A percentile compares a stretch with the other conserved stretches of the same genome.
phyloP scores from a whole-genome alignment of 2,113 vertebrate species.

The Zosterops borbonicus region DNA sequence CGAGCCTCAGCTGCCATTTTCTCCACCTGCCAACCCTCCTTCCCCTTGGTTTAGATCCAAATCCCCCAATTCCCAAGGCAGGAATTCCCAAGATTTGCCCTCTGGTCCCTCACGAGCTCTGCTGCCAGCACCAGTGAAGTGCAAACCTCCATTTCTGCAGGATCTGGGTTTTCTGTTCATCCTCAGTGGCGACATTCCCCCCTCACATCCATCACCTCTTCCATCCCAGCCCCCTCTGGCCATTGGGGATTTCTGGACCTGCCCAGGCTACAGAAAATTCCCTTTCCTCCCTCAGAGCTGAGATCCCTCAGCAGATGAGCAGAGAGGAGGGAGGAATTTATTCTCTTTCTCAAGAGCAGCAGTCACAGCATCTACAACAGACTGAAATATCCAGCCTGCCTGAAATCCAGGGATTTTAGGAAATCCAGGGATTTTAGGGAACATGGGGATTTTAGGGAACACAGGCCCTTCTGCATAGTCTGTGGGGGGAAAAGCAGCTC shows the following conservation, averaged over 20 bases:
- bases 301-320: background rate
- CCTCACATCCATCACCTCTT: background rate
- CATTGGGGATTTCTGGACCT: background rate
- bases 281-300: background rate
- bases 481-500: background rate
- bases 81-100: background rate
- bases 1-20: background rate
- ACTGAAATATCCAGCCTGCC: background rate
- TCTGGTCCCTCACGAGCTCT: background rate
- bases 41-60: background rate
- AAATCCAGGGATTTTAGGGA: background rate
- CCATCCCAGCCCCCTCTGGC: background rate
- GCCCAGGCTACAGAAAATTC: background rate
- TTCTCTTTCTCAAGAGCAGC: background rate
- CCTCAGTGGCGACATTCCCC: background rate
- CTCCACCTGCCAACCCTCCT: background rate
- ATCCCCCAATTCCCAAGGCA: background rate
- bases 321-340: background rate
- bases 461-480: background rate
- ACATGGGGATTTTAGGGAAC: background rate
- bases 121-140: background rate
- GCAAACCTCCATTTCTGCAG: background rate
- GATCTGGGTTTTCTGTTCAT: fast-evolving
- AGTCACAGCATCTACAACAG: background rate
- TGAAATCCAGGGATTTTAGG: background rate